Base-by-base conservation (phyloP, 1,140 invertebrate genomes). In the Gerris buenoi region DNA sequence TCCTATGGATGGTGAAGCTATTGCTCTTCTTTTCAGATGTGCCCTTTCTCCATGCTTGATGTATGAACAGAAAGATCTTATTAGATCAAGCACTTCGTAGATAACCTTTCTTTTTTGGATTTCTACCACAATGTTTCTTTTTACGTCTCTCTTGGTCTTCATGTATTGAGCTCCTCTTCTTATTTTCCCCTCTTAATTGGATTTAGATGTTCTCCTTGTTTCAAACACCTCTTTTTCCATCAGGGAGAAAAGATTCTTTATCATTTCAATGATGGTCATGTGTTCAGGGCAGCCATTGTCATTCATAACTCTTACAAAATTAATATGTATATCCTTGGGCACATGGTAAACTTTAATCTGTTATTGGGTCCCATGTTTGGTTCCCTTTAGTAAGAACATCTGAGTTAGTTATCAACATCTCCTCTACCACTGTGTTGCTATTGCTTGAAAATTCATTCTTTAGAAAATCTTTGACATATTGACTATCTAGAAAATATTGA, bases 11-110 rank as follows among this genome's bases (percentile, higher is more conserved):
- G 62, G 63, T 33, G 63, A 46, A 2, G 29, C 63, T 26, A 46
- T 56, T 22, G 29, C 63, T 33, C 27, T 65, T 1, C 27, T 15
- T 1, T 65, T 65, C 14, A 65, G 25, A n/a, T 65, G 27, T 2
- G 2, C 63, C 22, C 63, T 33, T 65, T 65, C 63, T 23, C 18
- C 63, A 65, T 65, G 63, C 29, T 65, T 65, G 2, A 46, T 3
- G 63, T 46, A 65, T 1, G 63, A 65, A 25, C 27, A 56, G 62
- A 65, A 65, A 1, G 63, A 29, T 2, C 18, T 1, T 0, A 56
- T 27, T n/a, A 14, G 25, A 25, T 56, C 63, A 25, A 46, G 27
- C 1, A 46, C 15, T 1, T n/a, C 25, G 1, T 56, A 18, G 25
- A 1, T 1, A 25, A 28, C 27, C 1, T 46, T 65, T 29, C 14